phyloP scores from a whole-genome alignment of 2,113 vertebrate species.

The Steatornis caripensis region DNA sequence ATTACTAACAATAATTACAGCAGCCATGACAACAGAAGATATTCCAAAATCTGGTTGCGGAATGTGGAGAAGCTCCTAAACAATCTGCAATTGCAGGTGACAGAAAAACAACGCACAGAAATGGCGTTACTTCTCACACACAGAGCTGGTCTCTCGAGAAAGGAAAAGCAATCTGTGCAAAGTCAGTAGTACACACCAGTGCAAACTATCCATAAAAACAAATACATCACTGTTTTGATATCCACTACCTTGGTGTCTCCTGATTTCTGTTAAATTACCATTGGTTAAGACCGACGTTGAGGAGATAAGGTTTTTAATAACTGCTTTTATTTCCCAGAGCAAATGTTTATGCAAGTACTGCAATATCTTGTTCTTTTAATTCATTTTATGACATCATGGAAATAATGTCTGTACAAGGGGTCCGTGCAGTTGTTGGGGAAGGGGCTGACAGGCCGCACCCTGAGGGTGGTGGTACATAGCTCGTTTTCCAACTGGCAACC shows the following conservation, averaged over 20 bases:
- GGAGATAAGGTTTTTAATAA: conserved; percentile 32
- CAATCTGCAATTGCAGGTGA: neutral
- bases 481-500: no score
- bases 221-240: neutral
- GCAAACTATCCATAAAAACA: neutral
- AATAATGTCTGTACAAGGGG: no score
- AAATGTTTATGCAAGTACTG: neutral
- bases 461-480: no score
- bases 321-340: neutral
- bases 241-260: neutral
- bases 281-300: neutral
- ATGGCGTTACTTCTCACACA: neutral
- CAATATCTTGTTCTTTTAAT: neutral
- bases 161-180: neutral
- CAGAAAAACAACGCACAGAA: neutral
- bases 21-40: neutral
- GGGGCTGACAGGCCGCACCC: no score
- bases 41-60: neutral
- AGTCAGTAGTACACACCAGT: neutral
- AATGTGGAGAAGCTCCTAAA: neutral
- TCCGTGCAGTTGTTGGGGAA: no score
- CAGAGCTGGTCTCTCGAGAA: neutral
- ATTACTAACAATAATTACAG: neutral
- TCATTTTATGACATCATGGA: neutral
- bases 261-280: neutral